Conservation (phyloP, 2,113 vertebrate genomes). For the Rhinolophus ferrumequinum region DNA sequence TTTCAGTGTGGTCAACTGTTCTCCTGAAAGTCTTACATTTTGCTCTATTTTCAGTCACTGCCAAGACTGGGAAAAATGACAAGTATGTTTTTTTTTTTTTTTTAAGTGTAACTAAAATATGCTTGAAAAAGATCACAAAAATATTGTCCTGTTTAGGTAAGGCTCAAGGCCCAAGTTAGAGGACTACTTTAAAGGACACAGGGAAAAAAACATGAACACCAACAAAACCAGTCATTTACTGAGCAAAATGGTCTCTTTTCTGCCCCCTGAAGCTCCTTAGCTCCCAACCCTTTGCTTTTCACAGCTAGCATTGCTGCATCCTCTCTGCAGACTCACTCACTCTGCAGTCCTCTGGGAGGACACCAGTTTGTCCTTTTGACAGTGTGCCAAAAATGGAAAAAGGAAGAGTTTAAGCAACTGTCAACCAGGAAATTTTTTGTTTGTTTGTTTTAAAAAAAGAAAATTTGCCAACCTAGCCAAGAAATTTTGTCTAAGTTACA, state of each 20-base stretch:
- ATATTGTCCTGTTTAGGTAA: constrained; percentile 29
- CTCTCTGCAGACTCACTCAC: neutral
- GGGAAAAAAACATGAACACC: neutral
- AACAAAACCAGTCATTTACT: neutral
- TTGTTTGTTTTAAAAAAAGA: constrained; percentile 82
- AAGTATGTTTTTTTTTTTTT: constrained; percentile 32
- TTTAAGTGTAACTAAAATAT: constrained; percentile 43
- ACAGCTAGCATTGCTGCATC: neutral
- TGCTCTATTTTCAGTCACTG: constrained; percentile 12
- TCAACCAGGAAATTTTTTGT: constrained; percentile 85
- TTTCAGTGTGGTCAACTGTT: neutral
- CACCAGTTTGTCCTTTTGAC: constrained; percentile 76
- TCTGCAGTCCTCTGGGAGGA: constrained; percentile 77
- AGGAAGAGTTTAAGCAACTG: constrained; percentile 81
- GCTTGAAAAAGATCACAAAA: constrained; percentile 16
- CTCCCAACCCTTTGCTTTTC: neutral
- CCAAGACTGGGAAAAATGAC: constrained; percentile 47
- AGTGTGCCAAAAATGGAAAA: constrained; percentile 79
- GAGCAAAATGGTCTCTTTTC: neutral
- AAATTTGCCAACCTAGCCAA: constrained; percentile 76
- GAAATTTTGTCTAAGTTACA: constrained; percentile 84
- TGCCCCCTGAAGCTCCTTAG: neutral
- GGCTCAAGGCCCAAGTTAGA: neutral
- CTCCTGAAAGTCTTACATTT: neutral
- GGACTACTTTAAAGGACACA: constrained; percentile 22